These are phyloP conservation scores for Chaenocephalus aceratus DNA, from an alignment of 2,113 vertebrate species.

Conservation along the genomic window DNA sequence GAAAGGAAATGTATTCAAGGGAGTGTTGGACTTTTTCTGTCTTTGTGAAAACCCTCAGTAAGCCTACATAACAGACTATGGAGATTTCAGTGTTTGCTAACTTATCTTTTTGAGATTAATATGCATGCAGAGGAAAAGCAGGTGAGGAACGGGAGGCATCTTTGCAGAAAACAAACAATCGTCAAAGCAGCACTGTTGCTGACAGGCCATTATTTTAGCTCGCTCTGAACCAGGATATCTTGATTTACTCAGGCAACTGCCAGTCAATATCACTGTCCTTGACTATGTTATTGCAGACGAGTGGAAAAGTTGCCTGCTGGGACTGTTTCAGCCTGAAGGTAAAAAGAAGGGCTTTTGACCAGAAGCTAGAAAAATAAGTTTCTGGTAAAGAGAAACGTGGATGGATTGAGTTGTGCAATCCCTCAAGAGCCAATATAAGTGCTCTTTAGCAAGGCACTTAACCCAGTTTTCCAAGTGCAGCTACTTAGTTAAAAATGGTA, in stretches of 20 bases:
- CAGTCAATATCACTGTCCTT: constrained; percentile 50
- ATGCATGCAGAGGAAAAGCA: constrained; percentile 29
- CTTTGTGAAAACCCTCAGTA: constrained; percentile 46
- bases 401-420: constrained; percentile 3
- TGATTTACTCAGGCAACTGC: constrained; percentile 62
- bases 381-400: constrained; percentile 19
- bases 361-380: constrained; percentile 23
- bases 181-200: constrained; percentile 30
- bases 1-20: constrained; percentile 70
- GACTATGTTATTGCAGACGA: constrained; percentile 50
- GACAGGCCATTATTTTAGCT: constrained; percentile 58
- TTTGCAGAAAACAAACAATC: constrained; percentile 45
- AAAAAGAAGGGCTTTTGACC: constrained; percentile 43
- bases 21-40: constrained; percentile 29
- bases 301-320: constrained; percentile 34
- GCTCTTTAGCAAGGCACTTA: constrained; percentile 11
- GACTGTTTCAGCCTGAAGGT: constrained; percentile 37
- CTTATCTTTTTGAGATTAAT: constrained; percentile 38
- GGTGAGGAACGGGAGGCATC: constrained; percentile 20
- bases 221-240: constrained; percentile 42
- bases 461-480: constrained; percentile 19
- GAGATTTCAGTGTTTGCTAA: constrained; percentile 39
- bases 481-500: neutral
- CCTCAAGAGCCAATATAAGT: neutral
- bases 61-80: constrained; percentile 58